Base-by-base conservation (phyloP, 92 coral and sea anemone genomes). In the Bergia sp. region DNA sequence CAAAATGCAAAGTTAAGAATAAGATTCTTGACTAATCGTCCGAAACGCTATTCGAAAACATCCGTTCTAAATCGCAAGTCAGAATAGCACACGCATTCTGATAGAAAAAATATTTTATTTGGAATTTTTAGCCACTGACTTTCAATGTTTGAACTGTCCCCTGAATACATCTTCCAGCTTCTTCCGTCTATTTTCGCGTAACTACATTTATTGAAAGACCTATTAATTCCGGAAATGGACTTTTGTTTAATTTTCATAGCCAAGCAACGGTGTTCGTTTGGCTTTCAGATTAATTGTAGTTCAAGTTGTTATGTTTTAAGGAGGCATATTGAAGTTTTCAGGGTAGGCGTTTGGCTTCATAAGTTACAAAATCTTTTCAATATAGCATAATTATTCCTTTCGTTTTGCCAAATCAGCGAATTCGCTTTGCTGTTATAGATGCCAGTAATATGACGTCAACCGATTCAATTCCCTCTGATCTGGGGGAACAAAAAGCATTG, bases 41-140 rank as follows among this genome's bases (percentile, higher is more conserved):
- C 69, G 72, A 81, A 57, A 81, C 85, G 73, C 85, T 37, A 58
- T 81, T 81, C 85, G 57, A 80, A 61, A 53, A 37, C 18, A 40
- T 8, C 66, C 39, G 20, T 16, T 13, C 20, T 37, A 8, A 38
- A 73, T 38, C 23, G 77, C 12, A 4, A 18, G 66, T 15, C 66
- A 75, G 21, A 40, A 41, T 76, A 4, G 20, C 16, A 38, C n/a
- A 40, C 79, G 6, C 9, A 7, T 37, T 76, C 23, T 16, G 47
- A 39, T 3, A 15, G 23, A 42, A 39, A 76, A 76, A 29, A 29
- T 29, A 29, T 6, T 1, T 16, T 76, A 53, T 53, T 53, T 3
- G n/a, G 9, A 18, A 18, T 2, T 16, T 41, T 37, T 3, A 72
- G 7, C 40, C 43, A 72, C 9, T 41, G 2, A 5, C 10, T 37